Percentiles rank a stretch among this genome's conserved stretches.
Conservation (phyloP, 1,140 invertebrate species). For the Drosophila nannoptera region DNA sequence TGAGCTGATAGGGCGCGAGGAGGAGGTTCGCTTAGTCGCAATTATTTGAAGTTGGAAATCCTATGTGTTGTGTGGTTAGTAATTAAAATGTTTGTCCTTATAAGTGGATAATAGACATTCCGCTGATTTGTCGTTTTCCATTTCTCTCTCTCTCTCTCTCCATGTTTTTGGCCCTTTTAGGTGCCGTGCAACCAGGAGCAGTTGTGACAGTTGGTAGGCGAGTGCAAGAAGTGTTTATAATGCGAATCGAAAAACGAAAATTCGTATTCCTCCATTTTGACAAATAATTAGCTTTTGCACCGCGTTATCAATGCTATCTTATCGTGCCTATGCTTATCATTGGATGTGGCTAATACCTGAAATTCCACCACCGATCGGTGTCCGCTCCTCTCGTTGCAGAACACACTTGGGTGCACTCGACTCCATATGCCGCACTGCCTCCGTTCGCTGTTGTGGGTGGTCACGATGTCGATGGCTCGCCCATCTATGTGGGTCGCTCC, state of each 20-base stretch:
- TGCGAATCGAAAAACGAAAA: background rate
- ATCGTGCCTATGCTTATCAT: slow-evolving; percentile 13
- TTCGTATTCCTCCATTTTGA: background rate
- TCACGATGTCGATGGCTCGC: slow-evolving; percentile 82
- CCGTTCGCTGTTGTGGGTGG: slow-evolving; percentile 81
- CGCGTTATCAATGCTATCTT: slow-evolving; percentile 29
- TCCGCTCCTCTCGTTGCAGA: slow-evolving; percentile 63
- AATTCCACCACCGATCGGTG: slow-evolving; percentile 18
- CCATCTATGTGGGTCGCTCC: slow-evolving; percentile 84
- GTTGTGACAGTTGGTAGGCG: slow-evolving; percentile 70
- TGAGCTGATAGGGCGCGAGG: too few species aligned
- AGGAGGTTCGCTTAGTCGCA: too few species aligned
- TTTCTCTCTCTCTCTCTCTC: slow-evolving; percentile 25
- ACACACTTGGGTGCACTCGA: slow-evolving; percentile 75
- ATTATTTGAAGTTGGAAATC: too few species aligned
- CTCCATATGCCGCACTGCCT: slow-evolving; percentile 69
- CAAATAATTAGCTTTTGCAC: background rate
- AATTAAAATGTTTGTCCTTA: background rate
- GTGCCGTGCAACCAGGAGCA: slow-evolving; percentile 62
- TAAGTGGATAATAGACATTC: slow-evolving; percentile 3
- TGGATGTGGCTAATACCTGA: slow-evolving; percentile 27
- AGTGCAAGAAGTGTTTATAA: slow-evolving; percentile 42
- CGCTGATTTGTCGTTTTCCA: slow-evolving; percentile 25
- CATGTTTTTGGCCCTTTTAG: slow-evolving; percentile 44
- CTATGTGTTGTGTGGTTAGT: background rate